Percentiles rank a stretch among this genome's conserved stretches.
Conservation (phyloP, 2,888 invertebrate species). For the Spicauda simplicius region DNA sequence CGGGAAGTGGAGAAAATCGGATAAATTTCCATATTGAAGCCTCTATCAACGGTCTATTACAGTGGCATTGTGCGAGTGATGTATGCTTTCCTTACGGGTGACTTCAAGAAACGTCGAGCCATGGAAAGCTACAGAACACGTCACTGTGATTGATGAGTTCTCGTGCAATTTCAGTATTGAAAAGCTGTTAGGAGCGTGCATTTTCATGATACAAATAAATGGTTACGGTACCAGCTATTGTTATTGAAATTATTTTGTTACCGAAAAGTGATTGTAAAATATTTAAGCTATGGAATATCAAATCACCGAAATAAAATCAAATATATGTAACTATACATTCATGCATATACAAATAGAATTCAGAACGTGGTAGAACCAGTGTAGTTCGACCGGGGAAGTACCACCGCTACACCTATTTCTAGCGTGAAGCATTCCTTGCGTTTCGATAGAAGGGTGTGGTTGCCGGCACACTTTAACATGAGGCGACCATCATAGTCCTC, state of each 20-base stretch:
- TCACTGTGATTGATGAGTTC: conserved; percentile 23
- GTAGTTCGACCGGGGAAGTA: too few relatives aligned
- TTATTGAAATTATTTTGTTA: not conserved
- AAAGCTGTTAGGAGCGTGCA: conserved; percentile 1
- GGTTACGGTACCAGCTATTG: not conserved
- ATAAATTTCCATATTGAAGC: conserved; percentile 72
- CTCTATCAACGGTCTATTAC: conserved; percentile 69
- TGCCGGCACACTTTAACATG: too few relatives aligned
- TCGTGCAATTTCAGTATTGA: conserved; percentile 1
- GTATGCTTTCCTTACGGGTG: conserved; percentile 71
- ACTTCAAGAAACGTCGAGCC: conserved; percentile 45
- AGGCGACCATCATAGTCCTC: too few relatives aligned
- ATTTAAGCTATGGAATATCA: too few relatives aligned
- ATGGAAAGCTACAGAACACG: conserved; percentile 16
- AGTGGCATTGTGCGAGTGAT: conserved; percentile 73
- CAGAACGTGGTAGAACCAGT: too few relatives aligned
- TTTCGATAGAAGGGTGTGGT: too few relatives aligned
- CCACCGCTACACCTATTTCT: too few relatives aligned
- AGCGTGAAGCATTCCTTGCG: too few relatives aligned
- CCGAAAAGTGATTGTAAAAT: too few relatives aligned
- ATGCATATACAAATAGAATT: too few relatives aligned
- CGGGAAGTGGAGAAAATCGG: conserved; percentile 67
- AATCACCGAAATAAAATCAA: too few relatives aligned
- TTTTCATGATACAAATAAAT: not conserved
- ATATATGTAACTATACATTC: too few relatives aligned